Evolutionary conservation across 1,140 invertebrate genomes (phyloP), one percentile per base, ranked within the genome.

Genomic region (Lepidurus couesii): DNA sequence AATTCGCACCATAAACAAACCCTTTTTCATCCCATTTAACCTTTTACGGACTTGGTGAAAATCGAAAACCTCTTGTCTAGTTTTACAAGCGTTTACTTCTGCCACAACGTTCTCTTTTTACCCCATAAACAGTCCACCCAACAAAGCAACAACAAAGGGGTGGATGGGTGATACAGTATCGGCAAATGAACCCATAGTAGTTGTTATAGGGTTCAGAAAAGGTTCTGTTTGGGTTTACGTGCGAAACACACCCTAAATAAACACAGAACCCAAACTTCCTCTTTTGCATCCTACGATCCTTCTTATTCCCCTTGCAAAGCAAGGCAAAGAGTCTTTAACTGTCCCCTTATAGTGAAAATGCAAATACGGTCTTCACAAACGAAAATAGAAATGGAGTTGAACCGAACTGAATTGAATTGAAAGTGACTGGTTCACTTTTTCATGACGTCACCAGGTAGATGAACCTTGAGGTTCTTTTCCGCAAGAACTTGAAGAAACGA

Each of bases 361-460:
- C 53, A 65, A 65, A 65, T 65, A 65, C 21, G 3, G 0, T 65
- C 16, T 21, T 65, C 21, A 21, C 53, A 65, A 47, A 65, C 53
- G 9, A 65, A 65, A 65, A 65, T 65, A 65, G 53, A 65, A 65
- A 65, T 65, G 53, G 53, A 65, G 34, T 34, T 34, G 34, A 34
- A 34, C 21, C 16, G 53, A 21, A 21, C 8, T 65, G 53, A 65
- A 65, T 65, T 65, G 53, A 65, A 26, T 34, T 34, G 1, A 65
- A 65, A 65, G 53, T 21, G 53, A 65, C 53, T 65, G 53, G 53
- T 65, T 65, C 53, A 21, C n/a, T 65, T 65, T 65, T 13, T 21
- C 53, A 65, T 65, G 53, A 65, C 53, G 53, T 65, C 53, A 65
- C 53, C 53, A 65, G 53, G 53, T 65, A 65, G 53, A 65, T 21